These are phyloP conservation scores for Mellivora capensis DNA, from an alignment of 2,113 vertebrate species.

Conservation along the genomic window DNA sequence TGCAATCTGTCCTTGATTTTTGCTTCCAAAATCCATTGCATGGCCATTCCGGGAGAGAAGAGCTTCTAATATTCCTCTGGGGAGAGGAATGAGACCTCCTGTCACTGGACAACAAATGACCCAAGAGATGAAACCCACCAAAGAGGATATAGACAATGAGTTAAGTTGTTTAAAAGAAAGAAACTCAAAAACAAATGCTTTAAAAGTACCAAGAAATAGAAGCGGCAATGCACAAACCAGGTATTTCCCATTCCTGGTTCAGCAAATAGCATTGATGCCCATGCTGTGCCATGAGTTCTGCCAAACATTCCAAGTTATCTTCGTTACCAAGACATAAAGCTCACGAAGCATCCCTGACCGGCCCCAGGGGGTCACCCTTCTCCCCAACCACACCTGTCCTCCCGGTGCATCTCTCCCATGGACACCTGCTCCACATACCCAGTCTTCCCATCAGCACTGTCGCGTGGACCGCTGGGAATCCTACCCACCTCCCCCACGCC, in stretches of 20 bases:
- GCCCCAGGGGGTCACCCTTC: background rate
- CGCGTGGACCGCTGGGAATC: accelerated
- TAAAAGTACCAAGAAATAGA: background rate
- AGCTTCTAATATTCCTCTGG: background rate
- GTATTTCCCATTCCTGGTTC: background rate
- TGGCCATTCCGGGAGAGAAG: background rate
- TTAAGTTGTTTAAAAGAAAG: background rate
- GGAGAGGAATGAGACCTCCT: background rate
- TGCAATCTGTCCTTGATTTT: background rate
- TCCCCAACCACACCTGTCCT: too few species aligned
- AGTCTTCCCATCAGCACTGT: accelerated
- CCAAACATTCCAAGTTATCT: background rate
- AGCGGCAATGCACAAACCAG: background rate
- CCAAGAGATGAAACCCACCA: background rate
- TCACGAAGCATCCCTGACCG: accelerated
- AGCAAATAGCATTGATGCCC: too few species aligned
- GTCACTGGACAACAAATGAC: background rate
- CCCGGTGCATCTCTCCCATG: too few species aligned
- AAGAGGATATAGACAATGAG: background rate
- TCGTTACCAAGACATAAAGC: accelerated
- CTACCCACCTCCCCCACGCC: accelerated
- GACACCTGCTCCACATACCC: accelerated
- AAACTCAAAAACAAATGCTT: background rate
- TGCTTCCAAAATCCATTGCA: too few species aligned
- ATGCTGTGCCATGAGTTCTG: background rate